Evolutionary conservation across 2,797 vertebrate genomes (phyloP), one percentile per base, ranked within the genome.

Genomic region (Zonotrichia albicollis): DNA sequence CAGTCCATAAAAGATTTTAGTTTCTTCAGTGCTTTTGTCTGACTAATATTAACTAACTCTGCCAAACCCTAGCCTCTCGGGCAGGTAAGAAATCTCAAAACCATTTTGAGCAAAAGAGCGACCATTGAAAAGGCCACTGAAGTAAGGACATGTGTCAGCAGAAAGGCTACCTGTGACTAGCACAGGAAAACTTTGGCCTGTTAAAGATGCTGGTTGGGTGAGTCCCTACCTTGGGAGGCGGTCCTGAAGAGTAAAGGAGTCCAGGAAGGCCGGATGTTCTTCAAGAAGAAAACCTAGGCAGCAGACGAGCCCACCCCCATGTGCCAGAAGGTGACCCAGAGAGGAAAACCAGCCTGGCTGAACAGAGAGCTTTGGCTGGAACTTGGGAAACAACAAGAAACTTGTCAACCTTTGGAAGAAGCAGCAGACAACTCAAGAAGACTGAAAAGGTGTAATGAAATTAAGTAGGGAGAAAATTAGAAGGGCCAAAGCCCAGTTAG

Each of bases 291-390:
- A 72, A 60, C 42, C 13, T 3, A 17, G 9, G 19, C 6, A 26
- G 15, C 12, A 50, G 30, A 46, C 34, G 3, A 71, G 30, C 16
- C 27, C 30, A 30, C 10, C 13, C 21, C n/a, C 7, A 19, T 14
- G 36, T 2, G 2, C 18, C 1, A 0, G 42, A 71, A 77, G n/a
- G n/a, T 0, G 0, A 77, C 15, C n/a, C 10, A 58, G 15, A 25
- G 29, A 29, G 21, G 21, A 78, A 53, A 13, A 48, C 6, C 5
- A 27, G 9, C 22, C 26, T 42, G 30, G 22, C 30, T 60, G 53
- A 60, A 53, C 25, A 66, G 30, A 72, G 45, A 53, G 13, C 3
- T 72, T 46, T 54, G 60, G 7, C 30, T 54, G 53, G 18, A 78
- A 72, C 26, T 25, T 38, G 15, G 22, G 40, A 53, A 66, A 30